phyloP scores from a whole-genome alignment of 2,888 invertebrate genomes.

The Stenodema calcarata region DNA sequence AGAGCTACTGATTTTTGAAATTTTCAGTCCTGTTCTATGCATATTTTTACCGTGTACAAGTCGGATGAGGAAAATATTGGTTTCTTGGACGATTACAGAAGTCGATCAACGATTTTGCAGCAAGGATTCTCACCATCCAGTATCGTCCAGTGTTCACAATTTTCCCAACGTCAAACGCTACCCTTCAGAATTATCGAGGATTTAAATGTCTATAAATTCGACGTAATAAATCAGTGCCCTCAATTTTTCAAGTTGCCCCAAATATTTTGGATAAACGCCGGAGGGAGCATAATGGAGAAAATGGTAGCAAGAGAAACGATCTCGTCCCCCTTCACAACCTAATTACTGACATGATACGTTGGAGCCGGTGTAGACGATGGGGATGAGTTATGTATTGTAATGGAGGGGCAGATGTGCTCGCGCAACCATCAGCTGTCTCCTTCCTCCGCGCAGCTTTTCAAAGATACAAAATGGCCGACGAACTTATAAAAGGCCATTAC shows the following conservation, averaged over 20 bases:
- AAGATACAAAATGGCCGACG: neutral
- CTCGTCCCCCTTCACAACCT: neutral
- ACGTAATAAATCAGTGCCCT: neutral
- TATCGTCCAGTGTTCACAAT: no score
- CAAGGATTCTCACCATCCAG: no score
- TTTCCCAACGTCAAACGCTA: no score
- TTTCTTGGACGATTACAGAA: no score
- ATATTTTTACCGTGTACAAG: no score
- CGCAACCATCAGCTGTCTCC: neutral
- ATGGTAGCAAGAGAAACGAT: neutral
- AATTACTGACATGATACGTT: neutral
- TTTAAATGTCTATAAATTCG: neutral
- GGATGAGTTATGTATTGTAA: conserved; percentile 2
- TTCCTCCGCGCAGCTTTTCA: neutral
- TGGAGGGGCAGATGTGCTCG: neutral
- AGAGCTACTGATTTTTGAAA: no score
- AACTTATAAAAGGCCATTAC: neutral
- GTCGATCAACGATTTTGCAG: no score
- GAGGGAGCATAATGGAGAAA: neutral
- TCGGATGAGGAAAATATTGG: no score
- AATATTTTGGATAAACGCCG: neutral
- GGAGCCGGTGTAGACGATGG: neutral
- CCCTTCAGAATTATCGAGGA: no score
- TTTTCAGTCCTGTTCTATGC: no score
- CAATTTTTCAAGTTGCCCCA: neutral